phyloP scores from a whole-genome alignment of 2,797 vertebrate genomes.

The Agapornis canus region DNA sequence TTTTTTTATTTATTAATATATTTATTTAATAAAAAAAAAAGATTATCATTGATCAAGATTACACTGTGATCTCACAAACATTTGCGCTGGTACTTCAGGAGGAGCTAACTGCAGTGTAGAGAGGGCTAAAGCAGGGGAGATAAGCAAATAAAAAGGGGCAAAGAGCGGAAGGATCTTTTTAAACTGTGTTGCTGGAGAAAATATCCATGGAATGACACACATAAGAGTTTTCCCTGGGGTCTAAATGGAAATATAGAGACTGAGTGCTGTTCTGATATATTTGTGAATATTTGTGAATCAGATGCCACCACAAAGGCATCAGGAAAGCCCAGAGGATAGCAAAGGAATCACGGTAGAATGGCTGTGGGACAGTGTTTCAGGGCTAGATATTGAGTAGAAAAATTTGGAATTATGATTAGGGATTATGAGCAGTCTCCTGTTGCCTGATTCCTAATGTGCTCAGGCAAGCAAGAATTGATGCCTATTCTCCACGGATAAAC shows the following conservation, averaged over 20 bases:
- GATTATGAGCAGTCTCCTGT: slow-evolving; percentile 1
- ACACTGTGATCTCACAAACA: not conserved
- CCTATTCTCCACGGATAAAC: slow-evolving; percentile 1
- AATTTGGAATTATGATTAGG: not conserved
- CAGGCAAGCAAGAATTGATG: slow-evolving; percentile 12
- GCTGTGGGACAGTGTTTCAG: not conserved
- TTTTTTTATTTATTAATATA: not conserved
- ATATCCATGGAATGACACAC: not conserved
- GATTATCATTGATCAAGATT: not conserved
- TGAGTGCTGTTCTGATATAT: not conserved
- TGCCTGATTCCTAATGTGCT: slow-evolving; percentile 1
- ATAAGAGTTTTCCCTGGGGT: not conserved
- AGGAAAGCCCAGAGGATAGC: not conserved
- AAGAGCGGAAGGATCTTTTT: not conserved
- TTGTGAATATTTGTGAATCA: not conserved
- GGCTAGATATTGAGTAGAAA: not conserved
- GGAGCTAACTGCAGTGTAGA: accelerated
- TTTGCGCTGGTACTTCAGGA: not conserved
- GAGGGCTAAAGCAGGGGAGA: not conserved
- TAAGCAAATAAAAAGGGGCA: not conserved
- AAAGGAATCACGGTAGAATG: not conserved
- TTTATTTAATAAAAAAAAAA: not conserved
- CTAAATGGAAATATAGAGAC: not conserved
- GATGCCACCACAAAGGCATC: not conserved
- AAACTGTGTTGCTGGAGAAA: not conserved